Evolutionary conservation across 2,797 vertebrate genomes (phyloP).

Genomic region (Orestias chungarensis): DNA sequence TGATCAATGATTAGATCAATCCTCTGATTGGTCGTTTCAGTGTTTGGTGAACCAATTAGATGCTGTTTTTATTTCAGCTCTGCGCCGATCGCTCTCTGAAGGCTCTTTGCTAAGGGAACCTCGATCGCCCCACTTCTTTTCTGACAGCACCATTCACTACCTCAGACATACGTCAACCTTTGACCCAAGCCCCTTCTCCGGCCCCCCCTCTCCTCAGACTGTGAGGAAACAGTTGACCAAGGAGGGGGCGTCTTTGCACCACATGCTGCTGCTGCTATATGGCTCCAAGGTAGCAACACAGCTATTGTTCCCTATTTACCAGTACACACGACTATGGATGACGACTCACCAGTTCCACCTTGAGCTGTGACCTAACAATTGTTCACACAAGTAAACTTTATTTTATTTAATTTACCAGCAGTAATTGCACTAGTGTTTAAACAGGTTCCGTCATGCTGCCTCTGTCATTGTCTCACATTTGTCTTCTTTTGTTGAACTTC

Average conservation of each 20-base stretch:
- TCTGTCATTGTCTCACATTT: too few relatives aligned
- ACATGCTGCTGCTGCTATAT: constrained; percentile 86
- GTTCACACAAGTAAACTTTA: too few relatives aligned
- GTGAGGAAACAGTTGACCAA: constrained; percentile 87
- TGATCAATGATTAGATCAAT: too few relatives aligned
- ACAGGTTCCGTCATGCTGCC: too few relatives aligned
- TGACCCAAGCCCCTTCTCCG: not conserved
- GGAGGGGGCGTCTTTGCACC: constrained; percentile 86
- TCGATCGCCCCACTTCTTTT: constrained; percentile 85
- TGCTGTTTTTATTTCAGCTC: constrained; percentile 24
- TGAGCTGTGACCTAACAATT: too few relatives aligned
- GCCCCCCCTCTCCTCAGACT: constrained; percentile 80
- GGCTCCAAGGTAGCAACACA: constrained; percentile 82
- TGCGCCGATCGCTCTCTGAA: constrained; percentile 87
- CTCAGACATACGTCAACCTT: constrained; percentile 42
- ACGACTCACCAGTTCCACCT: too few relatives aligned
- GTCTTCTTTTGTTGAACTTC: too few relatives aligned
- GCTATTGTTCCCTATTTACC: not conserved
- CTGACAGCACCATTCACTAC: constrained; percentile 88
- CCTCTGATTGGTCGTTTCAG: not conserved
- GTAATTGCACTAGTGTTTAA: too few relatives aligned
- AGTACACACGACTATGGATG: not conserved
- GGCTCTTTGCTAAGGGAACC: constrained; percentile 88
- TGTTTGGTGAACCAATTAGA: not conserved
- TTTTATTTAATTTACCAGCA: too few relatives aligned